These are phyloP conservation scores for Platichthys flesus DNA, from an alignment of 2,113 vertebrate genomes.

Conservation along the genomic window DNA sequence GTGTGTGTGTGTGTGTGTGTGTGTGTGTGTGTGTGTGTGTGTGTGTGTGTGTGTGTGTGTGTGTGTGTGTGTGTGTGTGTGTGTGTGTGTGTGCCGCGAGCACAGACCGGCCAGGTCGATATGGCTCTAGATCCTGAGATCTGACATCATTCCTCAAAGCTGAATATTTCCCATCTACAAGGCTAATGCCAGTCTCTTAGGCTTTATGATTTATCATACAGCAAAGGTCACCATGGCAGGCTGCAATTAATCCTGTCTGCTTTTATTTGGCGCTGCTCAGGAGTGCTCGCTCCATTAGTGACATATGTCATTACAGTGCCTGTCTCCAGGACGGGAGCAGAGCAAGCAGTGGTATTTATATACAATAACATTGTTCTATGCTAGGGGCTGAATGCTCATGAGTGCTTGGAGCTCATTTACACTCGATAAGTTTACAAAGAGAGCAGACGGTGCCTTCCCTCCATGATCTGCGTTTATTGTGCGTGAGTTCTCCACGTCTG, in stretches of 20 bases:
- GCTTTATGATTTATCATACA: slow-evolving; percentile 80
- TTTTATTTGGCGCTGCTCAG: slow-evolving; percentile 73
- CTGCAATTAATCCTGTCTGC: slow-evolving; percentile 80
- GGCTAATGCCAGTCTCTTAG: slow-evolving; percentile 60
- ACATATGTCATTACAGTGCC: slow-evolving; percentile 57
- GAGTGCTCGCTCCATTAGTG: slow-evolving; percentile 67
- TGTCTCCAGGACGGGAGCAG: slow-evolving; percentile 43
- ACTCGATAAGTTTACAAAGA: too few species aligned
- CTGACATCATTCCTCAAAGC: slow-evolving; percentile 75
- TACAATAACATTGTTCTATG: slow-evolving; percentile 22
- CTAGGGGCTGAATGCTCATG: background rate
- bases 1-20: slow-evolving; percentile 19
- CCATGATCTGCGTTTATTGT: too few species aligned
- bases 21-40: background rate
- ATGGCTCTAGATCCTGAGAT: slow-evolving; percentile 49
- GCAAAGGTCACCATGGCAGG: slow-evolving; percentile 75
- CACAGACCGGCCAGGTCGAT: slow-evolving; percentile 53
- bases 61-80: slow-evolving; percentile 1
- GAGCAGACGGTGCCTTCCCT: too few species aligned
- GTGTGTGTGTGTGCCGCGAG: slow-evolving; percentile 29
- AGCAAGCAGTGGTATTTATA: slow-evolving; percentile 25
- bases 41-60: slow-evolving; percentile 19
- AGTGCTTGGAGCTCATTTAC: too few species aligned
- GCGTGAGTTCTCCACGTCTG: too few species aligned
- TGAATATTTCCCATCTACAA: slow-evolving; percentile 54